These are phyloP conservation scores for Anoplius nigerrimus DNA, from an alignment of 2,888 invertebrate genomes.

Conservation along the genomic window DNA sequence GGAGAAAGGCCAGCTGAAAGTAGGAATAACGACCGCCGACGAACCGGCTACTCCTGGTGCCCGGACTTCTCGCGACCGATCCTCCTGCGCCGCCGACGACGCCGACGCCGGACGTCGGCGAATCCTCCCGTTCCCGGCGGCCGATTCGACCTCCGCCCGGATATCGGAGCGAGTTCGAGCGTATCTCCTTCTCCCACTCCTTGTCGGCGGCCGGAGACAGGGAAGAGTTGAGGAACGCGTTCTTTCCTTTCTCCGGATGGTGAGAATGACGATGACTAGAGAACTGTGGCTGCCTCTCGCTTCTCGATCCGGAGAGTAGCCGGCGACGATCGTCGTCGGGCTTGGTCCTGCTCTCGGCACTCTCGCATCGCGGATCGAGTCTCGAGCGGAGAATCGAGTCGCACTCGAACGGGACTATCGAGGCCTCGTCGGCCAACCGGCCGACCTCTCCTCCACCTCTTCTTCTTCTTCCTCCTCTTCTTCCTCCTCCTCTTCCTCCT, in stretches of 20 bases:
- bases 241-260: not conserved
- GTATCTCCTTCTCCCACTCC: slow-evolving; percentile 7
- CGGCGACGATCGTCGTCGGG: not conserved
- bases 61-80: not conserved
- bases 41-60: too few species aligned
- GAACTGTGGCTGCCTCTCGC: not conserved
- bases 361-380: not conserved
- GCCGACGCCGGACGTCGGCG: not conserved
- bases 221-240: slow-evolving; percentile 1
- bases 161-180: slow-evolving; percentile 9
- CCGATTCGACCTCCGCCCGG: not conserved
- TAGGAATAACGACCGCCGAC: slow-evolving; percentile 43
- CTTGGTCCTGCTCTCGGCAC: not conserved
- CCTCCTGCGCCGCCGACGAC: not conserved
- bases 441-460: not conserved
- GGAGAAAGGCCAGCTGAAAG: slow-evolving; percentile 59
- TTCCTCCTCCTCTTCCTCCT: not conserved
- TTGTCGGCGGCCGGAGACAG: not conserved
- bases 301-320: not conserved
- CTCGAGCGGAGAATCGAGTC: not conserved
- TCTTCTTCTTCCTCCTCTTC: not conserved
- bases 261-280: slow-evolving; percentile 1
- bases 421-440: not conserved
- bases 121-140: not conserved
- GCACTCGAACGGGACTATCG: too few species aligned